Base-by-base conservation (phyloP, 1,140 invertebrate genomes). In the Drosophila varians region DNA sequence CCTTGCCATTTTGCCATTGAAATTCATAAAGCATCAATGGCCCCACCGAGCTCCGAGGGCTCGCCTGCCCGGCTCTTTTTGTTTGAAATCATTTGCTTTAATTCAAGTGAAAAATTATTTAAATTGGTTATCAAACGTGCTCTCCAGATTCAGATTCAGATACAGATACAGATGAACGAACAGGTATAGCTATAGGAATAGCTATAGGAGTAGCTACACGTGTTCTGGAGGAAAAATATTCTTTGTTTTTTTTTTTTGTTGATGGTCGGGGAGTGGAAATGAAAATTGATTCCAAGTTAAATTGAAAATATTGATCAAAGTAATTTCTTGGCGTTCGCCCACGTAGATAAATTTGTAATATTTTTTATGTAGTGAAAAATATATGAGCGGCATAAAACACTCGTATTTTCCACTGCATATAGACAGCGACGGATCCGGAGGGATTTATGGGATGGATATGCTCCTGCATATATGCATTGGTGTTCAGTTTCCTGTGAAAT, bases 41-140 rank as follows among this genome's bases (percentile, higher is more conserved):
- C 46, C 36, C 62, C 62, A 14, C 36, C 45, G 46, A 66, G 62
- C 45, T 43, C 65, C 34, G 25, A 38, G 43, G 28, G 18, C 36
- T 14, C 36, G 36, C n/a, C 11, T 18, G 21, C 40, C 38, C 19
- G 28, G 61, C 66, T 52, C 57, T 65, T 73, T 70, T 71, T 76
- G 62, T 87, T 86, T 77, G 80, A 77, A 86, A 86, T 77, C 80
- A 87, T 86, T 86, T 80, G 80, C 60, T 86, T 86, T 86, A 86
- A 86, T 86, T 86, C 80, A 86, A 86, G 80, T 87, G 80, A 86
- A 86, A 86, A 87, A 86, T 86, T 86, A 86, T 86, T 86, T 86
- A 86, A 86, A 86, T 86, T 86, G 80, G 55, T 87, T 87, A 87
- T 87, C 80, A 86, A 80, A 79, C 70, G 79, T 83, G 74, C 78